Base-by-base conservation (phyloP, 2,797 vertebrate genomes). In the Clarias fuscus region DNA sequence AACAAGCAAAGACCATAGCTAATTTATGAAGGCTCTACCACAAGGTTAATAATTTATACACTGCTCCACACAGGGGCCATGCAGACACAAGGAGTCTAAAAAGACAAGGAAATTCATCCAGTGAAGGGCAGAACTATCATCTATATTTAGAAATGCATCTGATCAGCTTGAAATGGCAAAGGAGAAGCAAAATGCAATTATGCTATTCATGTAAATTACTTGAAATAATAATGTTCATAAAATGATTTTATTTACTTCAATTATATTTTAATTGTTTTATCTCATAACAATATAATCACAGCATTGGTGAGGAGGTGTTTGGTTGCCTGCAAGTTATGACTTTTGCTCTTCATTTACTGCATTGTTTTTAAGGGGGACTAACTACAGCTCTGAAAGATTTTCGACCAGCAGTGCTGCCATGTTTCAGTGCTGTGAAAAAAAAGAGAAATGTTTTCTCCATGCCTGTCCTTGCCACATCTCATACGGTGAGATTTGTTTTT, bases 1-100 rank as follows among this genome's bases (percentile, higher is more conserved):
- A 83, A 87, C 68, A 85, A 88, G 87, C 84, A 40, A 90, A 76
- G 93, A 94, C 30, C 86, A 93, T 96, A 91, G 93, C 96, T 95
- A 94, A 97, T 97, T 97, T 92, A 97, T 95, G 95, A 97, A 93
- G 92, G 91, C 94, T 93, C 92, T 91, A 89, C 92, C 92, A 89
- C 68, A 84, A 89, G 89, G 86, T 97, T 93, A 97, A 97, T 97
- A 95, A 97, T 97, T 96, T 92, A 97, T 93, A 79, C 53, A 53
- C 67, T 80, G 82, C 70, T 70, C 89, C 89, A 76, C 88, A 89
- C 88, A 67, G 88, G 86, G 86, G 76, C 85, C 90, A 90, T 84
- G 89, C 90, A 93, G 91, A 92, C 93, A 93, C 76, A 33, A 86
- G 71, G 84, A 93, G 91, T 93, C 89, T 92, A 67, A 82, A 59